Evolutionary conservation across 1,140 invertebrate genomes (phyloP), one percentile per base, ranked within the genome.

Genomic region (Mya arenaria): DNA sequence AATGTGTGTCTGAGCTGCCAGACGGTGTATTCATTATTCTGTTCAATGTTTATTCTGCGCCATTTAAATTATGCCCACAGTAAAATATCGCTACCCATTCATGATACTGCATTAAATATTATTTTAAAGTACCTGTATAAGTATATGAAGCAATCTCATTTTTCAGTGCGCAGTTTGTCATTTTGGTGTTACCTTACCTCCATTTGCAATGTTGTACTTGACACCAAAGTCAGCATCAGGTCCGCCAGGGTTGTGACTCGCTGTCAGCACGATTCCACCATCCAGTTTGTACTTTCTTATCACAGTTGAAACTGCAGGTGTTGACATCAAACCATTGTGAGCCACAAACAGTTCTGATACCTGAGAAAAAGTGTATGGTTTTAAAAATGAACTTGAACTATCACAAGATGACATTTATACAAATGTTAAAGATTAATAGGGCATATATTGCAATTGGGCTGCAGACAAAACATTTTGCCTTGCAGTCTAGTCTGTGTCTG

Each of bases 221-320:
- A 99, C 99, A 48, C 99, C 99, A 93, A 99, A 99, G 93, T 99
- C 99, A 85, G 96, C 97, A 91, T 99, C 95, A 4, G 97, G 97
- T 58, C 99, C 99, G 83, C 99, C 99, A 32, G 99, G 99, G 94
- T 99, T 99, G 92, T 99, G 99, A 65, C 98, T 99, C 0, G 99
- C 99, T 25, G 99, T 99, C 23, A 99, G 93, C 25, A 99, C 96
- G 89, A 99, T 99, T 30, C 98, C 99, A 87, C 98, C 98, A 94
- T 92, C 86, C 41, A 97, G 91, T 90, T 97, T 95, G 87, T 96
- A 95, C 92, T 98, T 97, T 82, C 98, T 95, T 89, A 99, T 99
- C 39, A 99, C 94, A 88, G 95, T 96, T 1, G 99, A 99, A 0
- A 99, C 97, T 28, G 98, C 98, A 32, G 99, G 99, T 13, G 99